Evolutionary conservation across 2,888 invertebrate species (phyloP).

Genomic region (Belgica antarctica): DNA sequence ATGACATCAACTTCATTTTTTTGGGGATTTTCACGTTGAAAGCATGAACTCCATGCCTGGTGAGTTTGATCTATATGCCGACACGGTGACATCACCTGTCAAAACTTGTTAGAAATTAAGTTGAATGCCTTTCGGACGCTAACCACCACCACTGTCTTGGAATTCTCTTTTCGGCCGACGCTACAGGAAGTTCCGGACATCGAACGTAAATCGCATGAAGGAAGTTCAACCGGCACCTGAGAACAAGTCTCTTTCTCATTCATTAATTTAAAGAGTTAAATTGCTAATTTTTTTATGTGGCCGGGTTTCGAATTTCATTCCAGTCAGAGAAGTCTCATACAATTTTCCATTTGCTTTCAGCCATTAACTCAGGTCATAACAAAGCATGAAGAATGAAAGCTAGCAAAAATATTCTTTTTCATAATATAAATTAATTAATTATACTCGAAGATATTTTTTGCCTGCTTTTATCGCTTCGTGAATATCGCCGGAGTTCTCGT

Average conservation of each 20-base stretch:
- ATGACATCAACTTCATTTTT: too few relatives aligned
- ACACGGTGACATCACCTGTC: too few relatives aligned
- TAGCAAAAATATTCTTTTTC: neutral
- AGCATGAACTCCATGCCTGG: neutral
- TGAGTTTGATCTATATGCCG: too few relatives aligned
- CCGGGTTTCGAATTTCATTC: neutral
- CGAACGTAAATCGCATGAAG: neutral
- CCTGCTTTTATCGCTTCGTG: constrained; percentile 36
- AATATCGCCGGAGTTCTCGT: constrained; percentile 31
- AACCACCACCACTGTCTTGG: neutral
- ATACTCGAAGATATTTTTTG: constrained; percentile 24
- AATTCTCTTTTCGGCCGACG: neutral
- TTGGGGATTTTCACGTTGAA: too few relatives aligned
- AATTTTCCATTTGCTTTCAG: constrained; percentile 36
- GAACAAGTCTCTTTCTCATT: constrained; percentile 34
- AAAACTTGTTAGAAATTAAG: too few relatives aligned
- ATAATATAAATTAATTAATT: constrained; percentile 40
- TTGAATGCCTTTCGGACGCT: too few relatives aligned
- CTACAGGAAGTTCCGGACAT: constrained; percentile 20
- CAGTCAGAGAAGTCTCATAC: constrained; percentile 29
- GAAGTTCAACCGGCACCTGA: neutral
- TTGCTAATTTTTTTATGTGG: constrained; percentile 43
- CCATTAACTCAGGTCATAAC: constrained; percentile 25
- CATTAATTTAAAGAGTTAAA: constrained; percentile 38
- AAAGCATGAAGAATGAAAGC: neutral